Base-by-base conservation (phyloP, 1,140 invertebrate species). In the Diabrotica virgifera region DNA sequence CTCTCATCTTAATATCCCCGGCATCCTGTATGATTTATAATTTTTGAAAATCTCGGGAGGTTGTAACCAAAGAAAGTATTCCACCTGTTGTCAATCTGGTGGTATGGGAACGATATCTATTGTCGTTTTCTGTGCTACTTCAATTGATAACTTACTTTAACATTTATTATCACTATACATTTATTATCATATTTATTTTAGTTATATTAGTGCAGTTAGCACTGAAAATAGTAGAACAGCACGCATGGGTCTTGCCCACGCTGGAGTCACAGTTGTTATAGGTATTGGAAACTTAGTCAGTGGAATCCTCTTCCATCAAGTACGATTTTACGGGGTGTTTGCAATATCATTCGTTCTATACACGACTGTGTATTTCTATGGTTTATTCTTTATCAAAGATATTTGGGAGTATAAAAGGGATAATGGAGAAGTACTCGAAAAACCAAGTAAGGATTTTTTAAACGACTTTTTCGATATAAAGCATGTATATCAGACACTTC, bases 311-410 rank as follows among this genome's bases (percentile, higher is more conserved):
- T 85, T 83, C 69, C 70, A 80, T 35, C 73, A 81, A 56, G 76
- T 85, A 2, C 84, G 84, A 0, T 86, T 84, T 63, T 85, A 85
- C 68, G 85, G 84, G 35, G 83, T 85, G 5, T 86, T 83, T 70
- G 71, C 76, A 0, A 80, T 83, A 53, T 78, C 82, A 7, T 40
- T 77, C 10, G 9, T 50, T 8, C 65, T 78, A 57, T 76, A 76
- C 54, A 55, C 66, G 1, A 64, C 68, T 6, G 73, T 67, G 2
- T 67, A 78, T 5, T 46, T 65, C 5, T 80, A 79, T 65, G 74
- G 67, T 7, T 52, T 70, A 11, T 70, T 76, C 10, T 59, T 38
- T 10, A 63, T 78, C 7, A 70, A 74, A 56, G 77, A 78, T 62
- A 51, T 68, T 5, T 54, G 50, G n/a, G 56, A 63, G 9, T 35